A percentile compares a stretch with the other conserved stretches of the same genome.
These are phyloP conservation scores for Bombylius major DNA, from an alignment of 2,888 invertebrate genomes.

Conservation along the genomic window DNA sequence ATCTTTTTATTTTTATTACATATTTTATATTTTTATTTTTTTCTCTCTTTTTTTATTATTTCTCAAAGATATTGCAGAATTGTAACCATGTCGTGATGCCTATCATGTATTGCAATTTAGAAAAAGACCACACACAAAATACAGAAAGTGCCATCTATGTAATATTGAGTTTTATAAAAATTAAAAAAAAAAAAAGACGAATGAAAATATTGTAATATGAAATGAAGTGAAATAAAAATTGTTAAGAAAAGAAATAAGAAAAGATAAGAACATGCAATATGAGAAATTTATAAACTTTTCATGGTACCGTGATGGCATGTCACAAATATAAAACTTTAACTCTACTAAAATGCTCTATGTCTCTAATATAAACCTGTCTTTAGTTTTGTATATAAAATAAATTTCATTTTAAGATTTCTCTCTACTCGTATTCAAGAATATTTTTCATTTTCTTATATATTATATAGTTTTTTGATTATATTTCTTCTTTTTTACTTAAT, in stretches of 20 bases:
- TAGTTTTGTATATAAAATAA: slow-evolving; percentile 3
- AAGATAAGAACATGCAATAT: slow-evolving; percentile 8
- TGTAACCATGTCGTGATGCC: background rate
- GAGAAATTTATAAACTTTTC: slow-evolving; percentile 9
- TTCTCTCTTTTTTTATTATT: background rate
- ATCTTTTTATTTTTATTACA: too few relatives aligned
- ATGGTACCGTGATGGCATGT: slow-evolving; percentile 7
- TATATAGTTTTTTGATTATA: too few relatives aligned
- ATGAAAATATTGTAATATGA: too few relatives aligned
- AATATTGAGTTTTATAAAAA: too few relatives aligned
- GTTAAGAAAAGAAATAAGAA: background rate
- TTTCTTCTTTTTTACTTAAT: too few relatives aligned
- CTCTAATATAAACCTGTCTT: slow-evolving; percentile 5
- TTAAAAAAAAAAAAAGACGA: too few relatives aligned
- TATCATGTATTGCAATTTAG: background rate
- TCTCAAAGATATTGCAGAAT: background rate
- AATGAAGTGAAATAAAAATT: too few relatives aligned
- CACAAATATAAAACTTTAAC: background rate
- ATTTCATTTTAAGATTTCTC: slow-evolving; percentile 6
- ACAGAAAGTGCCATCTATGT: background rate
- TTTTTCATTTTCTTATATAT: too few relatives aligned
- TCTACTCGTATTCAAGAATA: too few relatives aligned
- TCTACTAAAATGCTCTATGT: too few relatives aligned
- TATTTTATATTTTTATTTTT: background rate
- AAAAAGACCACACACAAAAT: background rate